Base-by-base conservation (phyloP, 2,113 vertebrate species). In the Eublepharis macularius region DNA sequence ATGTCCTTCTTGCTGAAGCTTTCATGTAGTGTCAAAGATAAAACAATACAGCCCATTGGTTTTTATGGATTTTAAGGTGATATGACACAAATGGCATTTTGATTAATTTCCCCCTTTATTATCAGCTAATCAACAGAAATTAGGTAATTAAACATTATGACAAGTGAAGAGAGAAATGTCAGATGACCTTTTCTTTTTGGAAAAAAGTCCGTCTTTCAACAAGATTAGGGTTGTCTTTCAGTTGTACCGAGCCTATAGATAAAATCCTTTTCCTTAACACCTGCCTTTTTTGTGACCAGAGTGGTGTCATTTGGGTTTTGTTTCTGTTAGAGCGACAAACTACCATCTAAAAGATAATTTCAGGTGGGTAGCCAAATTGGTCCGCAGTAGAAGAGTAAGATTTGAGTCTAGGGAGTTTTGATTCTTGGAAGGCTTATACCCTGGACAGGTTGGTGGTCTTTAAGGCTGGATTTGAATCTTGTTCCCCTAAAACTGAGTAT, bases 11-110 rank as follows among this genome's bases (percentile, higher is more conserved):
- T 86, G 87, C 47, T 68, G 74, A 63, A 10, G 17, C 70, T 89
- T 94, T 92, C 4, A 1, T 79, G 39, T 72, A 72, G 21, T 66
- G 24, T 68, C 86, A 92, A 81, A n/a, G 82, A 76, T 49, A 92
- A 94, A 93, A 82, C 85, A 92, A 19, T 84, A 94, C 85, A 81
- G 49, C 80, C 76, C 89, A 86, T 32, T 95, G 88, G 57, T 87
- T 94, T 95, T 95, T 94, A 90, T 93, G 29, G 88, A 81, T 94
- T 94, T 95, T 93, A 93, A 93, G 91, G 77, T 91, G 91, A 93
- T 90, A 93, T 94, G 86, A 85, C 1, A 1, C 88, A 91, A 72
- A 39, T 89, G 92, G 66, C 84, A 90, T 92, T 77, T 80, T 94
- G 93, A 92, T 92, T 92, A 76, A 84, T 77, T 68, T 43, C 39